Conservation (phyloP, 2,888 invertebrate genomes). For the Creontiades dilutus region DNA sequence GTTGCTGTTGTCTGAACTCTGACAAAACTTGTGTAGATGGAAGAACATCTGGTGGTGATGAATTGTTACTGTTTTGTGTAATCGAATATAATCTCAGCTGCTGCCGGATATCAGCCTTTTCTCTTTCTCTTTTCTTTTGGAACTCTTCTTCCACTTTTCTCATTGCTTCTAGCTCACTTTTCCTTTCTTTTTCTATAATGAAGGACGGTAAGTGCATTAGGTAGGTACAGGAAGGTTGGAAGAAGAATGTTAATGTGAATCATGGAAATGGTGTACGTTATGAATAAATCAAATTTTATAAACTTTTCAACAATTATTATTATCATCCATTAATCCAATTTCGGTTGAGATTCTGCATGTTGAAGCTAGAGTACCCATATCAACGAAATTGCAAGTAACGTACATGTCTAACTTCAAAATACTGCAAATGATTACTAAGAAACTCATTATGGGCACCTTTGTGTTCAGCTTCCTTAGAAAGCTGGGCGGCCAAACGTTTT, state of each 20-base stretch:
- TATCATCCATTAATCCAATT: too few relatives aligned
- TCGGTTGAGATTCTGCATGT: too few relatives aligned
- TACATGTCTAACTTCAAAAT: too few relatives aligned
- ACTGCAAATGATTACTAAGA: neutral
- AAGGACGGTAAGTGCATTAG: neutral
- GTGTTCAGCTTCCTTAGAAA: slow-evolving; percentile 87
- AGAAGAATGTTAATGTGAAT: too few relatives aligned
- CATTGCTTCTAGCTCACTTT: slow-evolving; percentile 90
- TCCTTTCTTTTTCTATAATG: slow-evolving; percentile 83
- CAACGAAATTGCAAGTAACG: too few relatives aligned
- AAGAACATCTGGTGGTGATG: slow-evolving; percentile 86
- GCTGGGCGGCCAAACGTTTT: slow-evolving; percentile 85
- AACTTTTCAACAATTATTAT: too few relatives aligned
- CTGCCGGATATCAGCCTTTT: slow-evolving; percentile 83
- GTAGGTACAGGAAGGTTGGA: too few relatives aligned
- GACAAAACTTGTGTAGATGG: slow-evolving; percentile 81
- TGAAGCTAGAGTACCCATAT: too few relatives aligned
- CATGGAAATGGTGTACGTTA: too few relatives aligned
- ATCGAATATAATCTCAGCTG: slow-evolving; percentile 86
- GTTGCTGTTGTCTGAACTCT: slow-evolving; percentile 81
- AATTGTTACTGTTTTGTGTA: slow-evolving; percentile 82
- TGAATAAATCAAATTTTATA: too few relatives aligned
- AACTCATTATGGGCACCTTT: slow-evolving; percentile 78
- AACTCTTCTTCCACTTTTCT: slow-evolving; percentile 92
- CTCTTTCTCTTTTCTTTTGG: slow-evolving; percentile 87